Conservation (phyloP, 2,888 invertebrate species). For the Ariolimax columbianus region DNA sequence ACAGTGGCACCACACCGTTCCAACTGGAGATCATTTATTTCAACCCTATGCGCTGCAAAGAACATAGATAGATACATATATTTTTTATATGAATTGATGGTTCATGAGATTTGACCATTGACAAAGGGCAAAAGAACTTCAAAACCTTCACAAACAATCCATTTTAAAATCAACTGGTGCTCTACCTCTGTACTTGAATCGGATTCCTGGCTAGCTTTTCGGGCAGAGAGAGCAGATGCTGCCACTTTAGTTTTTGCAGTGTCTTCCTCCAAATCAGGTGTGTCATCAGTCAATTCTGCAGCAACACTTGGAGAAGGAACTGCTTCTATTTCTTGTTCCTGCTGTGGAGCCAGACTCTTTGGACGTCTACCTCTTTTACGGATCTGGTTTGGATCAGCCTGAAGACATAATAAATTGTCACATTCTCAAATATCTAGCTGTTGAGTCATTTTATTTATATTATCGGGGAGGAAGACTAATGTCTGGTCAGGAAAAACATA, state of each 20-base stretch:
- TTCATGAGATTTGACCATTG: too few relatives aligned
- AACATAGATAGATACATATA: too few relatives aligned
- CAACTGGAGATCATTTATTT: too few relatives aligned
- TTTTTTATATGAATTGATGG: too few relatives aligned
- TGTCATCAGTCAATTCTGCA: background rate
- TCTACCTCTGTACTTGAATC: constrained; percentile 56
- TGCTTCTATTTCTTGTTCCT: constrained; percentile 3
- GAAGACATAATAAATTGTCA: background rate
- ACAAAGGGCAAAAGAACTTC: too few relatives aligned
- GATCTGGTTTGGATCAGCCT: constrained; percentile 14
- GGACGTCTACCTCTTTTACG: constrained; percentile 29
- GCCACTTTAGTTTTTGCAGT: constrained; percentile 28
- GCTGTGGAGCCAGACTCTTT: constrained; percentile 21
- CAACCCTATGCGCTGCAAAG: too few relatives aligned
- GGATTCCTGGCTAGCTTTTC: constrained; percentile 53
- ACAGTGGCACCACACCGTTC: too few relatives aligned
- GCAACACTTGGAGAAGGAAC: background rate
- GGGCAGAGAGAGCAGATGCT: constrained; percentile 42
- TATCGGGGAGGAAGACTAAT: too few relatives aligned
- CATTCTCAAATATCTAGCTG: too few relatives aligned
- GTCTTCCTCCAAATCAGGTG: constrained; percentile 19
- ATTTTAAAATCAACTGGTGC: background rate
- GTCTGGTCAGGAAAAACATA: too few relatives aligned
- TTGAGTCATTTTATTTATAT: too few relatives aligned
- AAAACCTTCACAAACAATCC: background rate